Evolutionary conservation across 2,888 invertebrate species (phyloP), one percentile per base, ranked within the genome.

Genomic region (Drosophila austrosaltans): DNA sequence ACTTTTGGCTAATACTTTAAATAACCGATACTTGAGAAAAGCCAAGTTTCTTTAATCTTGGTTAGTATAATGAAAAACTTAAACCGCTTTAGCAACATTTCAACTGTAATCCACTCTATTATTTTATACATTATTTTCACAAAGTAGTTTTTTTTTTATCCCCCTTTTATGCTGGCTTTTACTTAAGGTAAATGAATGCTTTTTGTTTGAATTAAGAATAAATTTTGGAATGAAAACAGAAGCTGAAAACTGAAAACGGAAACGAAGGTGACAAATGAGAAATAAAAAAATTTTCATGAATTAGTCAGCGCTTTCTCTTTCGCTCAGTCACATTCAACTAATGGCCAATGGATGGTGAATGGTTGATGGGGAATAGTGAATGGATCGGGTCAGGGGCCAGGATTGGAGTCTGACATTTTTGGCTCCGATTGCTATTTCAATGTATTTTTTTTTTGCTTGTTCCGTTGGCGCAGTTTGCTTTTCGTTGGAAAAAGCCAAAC

Each of bases 181-280:
- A 36, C 36, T 36, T 36, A 10, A 36, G 2, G 36, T 36, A 36
- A 36, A 8, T 36, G 36, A 36, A 36, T 36, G 7, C 36, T 36
- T 8, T 36, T 36, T 36, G 36, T 36, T 36, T 36, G 36, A 36
- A 36, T 36, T 8, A 36, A 8, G 7, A 36, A 36, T 36, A 4
- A 36, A 36, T 36, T 36, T 8, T 36, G 1, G 22, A 48, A 48
- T 20, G 22, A 22, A 54, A 42, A 39, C 53, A 30, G 59, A 4
- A 28, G 28, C 28, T 28, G 30, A 30, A 30, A 30, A 30, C 30
- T 28, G 4, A 28, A 10, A 22, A 7, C n/a, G 39, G 28, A 53
- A 42, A 40, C 58, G 30, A 67, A 69, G 63, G 64, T 75, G 65
- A 67, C 66, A 77, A 78, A 66, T 68, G 66, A 68, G 71, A 78